phyloP scores from a whole-genome alignment of 1,140 invertebrate species.

The Drosophila bocki region DNA sequence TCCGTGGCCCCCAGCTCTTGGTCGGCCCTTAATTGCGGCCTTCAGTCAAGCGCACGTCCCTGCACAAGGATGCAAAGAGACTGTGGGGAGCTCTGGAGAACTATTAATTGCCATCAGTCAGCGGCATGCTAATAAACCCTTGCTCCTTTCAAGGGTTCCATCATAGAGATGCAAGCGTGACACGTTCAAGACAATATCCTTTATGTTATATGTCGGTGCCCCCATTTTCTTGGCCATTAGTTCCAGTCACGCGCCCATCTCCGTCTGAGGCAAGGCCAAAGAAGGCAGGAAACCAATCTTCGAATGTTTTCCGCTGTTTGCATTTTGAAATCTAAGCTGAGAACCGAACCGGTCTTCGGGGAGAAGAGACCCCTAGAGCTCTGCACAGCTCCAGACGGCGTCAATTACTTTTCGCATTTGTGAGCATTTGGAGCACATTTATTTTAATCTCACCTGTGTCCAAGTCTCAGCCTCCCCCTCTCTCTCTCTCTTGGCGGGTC shows the following conservation, averaged over 20 bases:
- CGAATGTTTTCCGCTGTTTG: constrained; percentile 78
- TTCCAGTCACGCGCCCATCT: constrained; percentile 28
- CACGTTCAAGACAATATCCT: constrained; percentile 9
- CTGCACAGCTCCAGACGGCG: constrained; percentile 33
- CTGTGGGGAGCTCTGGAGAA: constrained; percentile 7
- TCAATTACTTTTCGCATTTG: constrained; percentile 82
- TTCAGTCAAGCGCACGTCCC: constrained; percentile 49
- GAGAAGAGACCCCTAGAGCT: constrained; percentile 24
- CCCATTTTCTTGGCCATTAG: constrained; percentile 12
- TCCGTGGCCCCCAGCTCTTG: constrained; percentile 19
- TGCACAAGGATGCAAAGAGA: constrained; percentile 4
- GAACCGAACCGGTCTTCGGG: constrained; percentile 57
- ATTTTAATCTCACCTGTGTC: constrained; percentile 79
- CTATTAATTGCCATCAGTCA: constrained; percentile 76
- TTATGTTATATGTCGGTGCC: background rate
- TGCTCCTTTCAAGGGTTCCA: background rate
- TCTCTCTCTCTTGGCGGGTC: background rate
- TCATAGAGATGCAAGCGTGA: constrained; percentile 22
- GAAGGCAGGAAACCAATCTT: constrained; percentile 66
- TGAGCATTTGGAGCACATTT: constrained; percentile 83
- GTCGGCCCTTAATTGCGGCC: constrained; percentile 48
- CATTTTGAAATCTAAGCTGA: constrained; percentile 78
- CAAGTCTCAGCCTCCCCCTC: background rate
- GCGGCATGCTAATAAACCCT: constrained; percentile 72
- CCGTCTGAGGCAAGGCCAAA: constrained; percentile 27